A percentile compares a stretch with the other conserved stretches of the same genome.
phyloP scores from a whole-genome alignment of 92 coral and sea anemone genomes.

The Epizoanthus illoricatus region DNA sequence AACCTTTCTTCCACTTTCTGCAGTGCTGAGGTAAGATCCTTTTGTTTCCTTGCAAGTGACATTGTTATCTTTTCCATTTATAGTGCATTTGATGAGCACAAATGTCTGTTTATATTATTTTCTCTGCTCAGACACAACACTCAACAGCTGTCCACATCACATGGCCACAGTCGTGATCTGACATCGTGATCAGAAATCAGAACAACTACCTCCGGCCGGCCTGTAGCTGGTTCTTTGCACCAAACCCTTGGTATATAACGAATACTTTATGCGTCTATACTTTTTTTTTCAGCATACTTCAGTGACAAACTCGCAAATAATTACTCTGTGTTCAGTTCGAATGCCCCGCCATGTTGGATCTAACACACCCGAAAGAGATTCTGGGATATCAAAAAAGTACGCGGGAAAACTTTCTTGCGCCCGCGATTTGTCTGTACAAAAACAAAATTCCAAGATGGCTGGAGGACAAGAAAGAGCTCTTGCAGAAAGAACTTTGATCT shows the following conservation, averaged over 20 bases:
- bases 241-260: too few relatives aligned
- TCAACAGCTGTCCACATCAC: too few relatives aligned
- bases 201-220: too few relatives aligned
- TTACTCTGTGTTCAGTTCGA: neutral
- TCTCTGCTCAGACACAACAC: too few relatives aligned
- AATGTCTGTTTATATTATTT: too few relatives aligned
- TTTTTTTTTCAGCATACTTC: neutral
- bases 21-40: neutral
- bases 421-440: neutral
- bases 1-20: conserved; percentile 8
- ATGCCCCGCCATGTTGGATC: conserved; percentile 12
- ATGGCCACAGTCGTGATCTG: too few relatives aligned
- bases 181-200: too few relatives aligned
- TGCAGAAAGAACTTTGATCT: conserved; percentile 81
- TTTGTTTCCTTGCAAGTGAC: neutral
- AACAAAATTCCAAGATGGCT: conserved; percentile 57
- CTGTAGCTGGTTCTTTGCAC: too few relatives aligned
- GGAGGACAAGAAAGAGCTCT: conserved; percentile 84
- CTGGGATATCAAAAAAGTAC: neutral
- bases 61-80: neutral
- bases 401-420: neutral
- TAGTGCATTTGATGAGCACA: neutral
- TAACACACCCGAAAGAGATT: conserved; percentile 9
- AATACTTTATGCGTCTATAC: too few relatives aligned
- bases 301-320: neutral